A percentile compares a stretch with the other conserved stretches of the same genome.
Evolutionary conservation across 1,140 invertebrate species (phyloP).

Genomic region (Procambarus clarkii): DNA sequence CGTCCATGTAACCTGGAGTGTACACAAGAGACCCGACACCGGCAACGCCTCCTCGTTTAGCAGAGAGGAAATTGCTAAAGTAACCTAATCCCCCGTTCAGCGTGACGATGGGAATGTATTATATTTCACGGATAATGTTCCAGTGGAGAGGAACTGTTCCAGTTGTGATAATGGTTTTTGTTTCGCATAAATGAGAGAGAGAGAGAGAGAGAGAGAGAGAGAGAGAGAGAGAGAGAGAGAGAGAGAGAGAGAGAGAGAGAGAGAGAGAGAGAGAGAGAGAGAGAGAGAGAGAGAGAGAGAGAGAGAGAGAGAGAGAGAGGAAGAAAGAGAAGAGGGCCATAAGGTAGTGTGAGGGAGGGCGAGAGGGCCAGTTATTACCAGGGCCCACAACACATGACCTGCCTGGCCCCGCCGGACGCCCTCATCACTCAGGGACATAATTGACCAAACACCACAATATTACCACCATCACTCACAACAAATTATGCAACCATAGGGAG

Average conservation of each 20-base stretch:
- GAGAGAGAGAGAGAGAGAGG: too few relatives aligned
- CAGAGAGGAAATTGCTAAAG: too few relatives aligned
- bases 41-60: too few relatives aligned
- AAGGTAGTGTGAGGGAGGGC: background rate
- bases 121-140: too few relatives aligned
- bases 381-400: background rate
- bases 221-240: background rate
- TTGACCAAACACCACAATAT: background rate
- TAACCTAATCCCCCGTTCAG: too few relatives aligned
- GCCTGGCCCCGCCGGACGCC: background rate
- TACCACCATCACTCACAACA: background rate
- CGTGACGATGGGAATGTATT: too few relatives aligned
- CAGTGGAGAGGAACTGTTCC: too few relatives aligned
- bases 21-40: too few relatives aligned
- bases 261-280: too few relatives aligned
- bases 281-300: too few relatives aligned
- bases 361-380: background rate
- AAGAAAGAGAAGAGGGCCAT: background rate
- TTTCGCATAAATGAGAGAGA: background rate
- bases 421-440: background rate
- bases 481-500: background rate
- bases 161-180: too few relatives aligned
- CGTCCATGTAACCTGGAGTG: too few relatives aligned
- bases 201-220: constrained; percentile 15
- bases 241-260: background rate